Conservation (phyloP, 2,888 invertebrate genomes). For the Cryptus armator region DNA sequence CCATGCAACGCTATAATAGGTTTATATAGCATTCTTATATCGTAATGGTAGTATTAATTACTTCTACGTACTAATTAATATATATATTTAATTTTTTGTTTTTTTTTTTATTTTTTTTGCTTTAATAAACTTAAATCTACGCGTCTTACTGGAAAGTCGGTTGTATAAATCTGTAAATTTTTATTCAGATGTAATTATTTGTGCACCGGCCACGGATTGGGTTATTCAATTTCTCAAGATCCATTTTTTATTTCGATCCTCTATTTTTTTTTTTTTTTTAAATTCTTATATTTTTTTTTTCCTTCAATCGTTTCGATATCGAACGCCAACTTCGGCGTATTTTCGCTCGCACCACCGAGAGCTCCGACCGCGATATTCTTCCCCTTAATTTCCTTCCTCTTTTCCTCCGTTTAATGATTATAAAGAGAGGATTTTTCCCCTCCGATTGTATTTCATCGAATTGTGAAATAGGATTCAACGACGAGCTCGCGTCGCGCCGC, state of each 20-base stretch:
- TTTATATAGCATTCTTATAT: constrained; percentile 55
- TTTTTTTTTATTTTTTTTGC: background rate
- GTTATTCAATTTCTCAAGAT: constrained; percentile 37
- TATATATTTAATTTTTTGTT: constrained; percentile 39
- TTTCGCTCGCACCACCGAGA: constrained; percentile 33
- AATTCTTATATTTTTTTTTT: no score
- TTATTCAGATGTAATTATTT: constrained; percentile 67
- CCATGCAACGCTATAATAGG: constrained; percentile 43
- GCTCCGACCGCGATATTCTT: constrained; percentile 15
- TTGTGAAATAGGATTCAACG: background rate
- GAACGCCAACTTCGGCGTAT: background rate
- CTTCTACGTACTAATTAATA: constrained; percentile 52
- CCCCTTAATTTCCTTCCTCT: constrained; percentile 11
- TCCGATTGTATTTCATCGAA: background rate
- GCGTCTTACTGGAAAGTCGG: constrained; percentile 62
- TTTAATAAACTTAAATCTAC: constrained; percentile 53
- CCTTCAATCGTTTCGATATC: background rate
- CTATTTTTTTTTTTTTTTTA: constrained; percentile 32
- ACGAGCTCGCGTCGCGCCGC: background rate
- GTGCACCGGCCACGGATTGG: constrained; percentile 71
- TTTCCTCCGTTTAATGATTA: constrained; percentile 13
- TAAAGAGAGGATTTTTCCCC: background rate
- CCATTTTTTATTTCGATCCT: constrained; percentile 31
- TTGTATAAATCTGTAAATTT: constrained; percentile 64
- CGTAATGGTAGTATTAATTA: constrained; percentile 51